Evolutionary conservation across 2,888 invertebrate genomes (phyloP), one percentile per base, ranked within the genome.

Genomic region (Molorchus minor): DNA sequence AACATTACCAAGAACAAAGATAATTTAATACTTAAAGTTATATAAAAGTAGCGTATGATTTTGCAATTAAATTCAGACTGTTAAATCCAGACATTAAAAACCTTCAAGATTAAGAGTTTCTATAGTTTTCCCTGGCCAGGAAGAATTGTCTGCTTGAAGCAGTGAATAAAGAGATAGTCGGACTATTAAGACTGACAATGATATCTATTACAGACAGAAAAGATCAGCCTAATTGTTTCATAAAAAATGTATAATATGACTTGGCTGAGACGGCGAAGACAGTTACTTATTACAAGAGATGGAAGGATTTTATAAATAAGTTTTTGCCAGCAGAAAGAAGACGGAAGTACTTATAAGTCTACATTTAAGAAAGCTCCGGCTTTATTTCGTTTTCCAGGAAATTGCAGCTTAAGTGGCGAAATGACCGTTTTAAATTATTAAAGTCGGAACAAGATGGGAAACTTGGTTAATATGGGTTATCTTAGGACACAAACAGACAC

Each of bases 371-470:
- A 56, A 61, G 62, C 56, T 59, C 57, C 35, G 40, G 54, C 57
- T 61, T 65, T 61, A 61, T 62, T 67, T 56, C 59, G 51, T 62
- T 62, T 58, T 56, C 58, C 52, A 59, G 64, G 60, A 67, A 67
- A 65, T 62, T 63, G 61, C 60, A 56, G 62, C 56, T 61, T 56
- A 61, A 62, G 61, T 62, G 62, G 62, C 46, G 56, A 58, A 63
- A 63, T 60, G 61, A 61, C 58, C 41, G 60, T 65, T 65, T 62
- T 65, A 65, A 67, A 63, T 67, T 61, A 67, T 67, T 49, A 63
- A 65, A 56, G 57, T 58, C 61, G 58, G 56, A 45, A 55, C 55
- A 59, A 57, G 65, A 65, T 61, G 58, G 51, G 57, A 47, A 58
- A 58, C 49, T 57, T 49, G 61, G 56, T 59, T 61, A 57, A 62